These are phyloP conservation scores for Callipepla californica DNA, from an alignment of 2,113 vertebrate genomes.

Conservation along the genomic window DNA sequence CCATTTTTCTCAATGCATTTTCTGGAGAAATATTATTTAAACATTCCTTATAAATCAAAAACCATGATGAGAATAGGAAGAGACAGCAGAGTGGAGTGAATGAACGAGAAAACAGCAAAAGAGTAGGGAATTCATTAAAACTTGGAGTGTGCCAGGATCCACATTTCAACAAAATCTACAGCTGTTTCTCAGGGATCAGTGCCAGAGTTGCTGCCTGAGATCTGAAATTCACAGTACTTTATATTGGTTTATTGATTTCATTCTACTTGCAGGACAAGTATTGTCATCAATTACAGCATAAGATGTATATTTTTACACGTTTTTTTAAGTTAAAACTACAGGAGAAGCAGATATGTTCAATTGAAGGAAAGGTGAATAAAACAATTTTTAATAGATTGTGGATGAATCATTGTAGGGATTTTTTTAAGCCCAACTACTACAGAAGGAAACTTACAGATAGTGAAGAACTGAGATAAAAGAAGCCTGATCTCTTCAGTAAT, in stretches of 20 bases:
- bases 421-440: not conserved
- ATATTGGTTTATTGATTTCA: not conserved
- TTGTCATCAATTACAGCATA: not conserved
- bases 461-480: not conserved
- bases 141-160: not conserved
- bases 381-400: not conserved
- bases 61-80: not conserved
- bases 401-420: not conserved
- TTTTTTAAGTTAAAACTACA: not conserved
- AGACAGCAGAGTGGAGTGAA: not conserved
- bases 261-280: not conserved
- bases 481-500: not conserved
- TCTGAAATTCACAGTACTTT: not conserved
- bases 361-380: not conserved
- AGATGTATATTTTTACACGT: not conserved
- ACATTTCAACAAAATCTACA: not conserved
- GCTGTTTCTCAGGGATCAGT: not conserved
- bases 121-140: not conserved
- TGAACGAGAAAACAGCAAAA: rapidly evolving
- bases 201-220: not conserved
- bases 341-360: not conserved
- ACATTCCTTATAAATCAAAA: not conserved
- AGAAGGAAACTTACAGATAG: not conserved
- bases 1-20: not conserved
- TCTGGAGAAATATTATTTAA: not conserved